These are phyloP conservation scores for Halichoerus grypus DNA, from an alignment of 2,113 vertebrate species.

Conservation along the genomic window DNA sequence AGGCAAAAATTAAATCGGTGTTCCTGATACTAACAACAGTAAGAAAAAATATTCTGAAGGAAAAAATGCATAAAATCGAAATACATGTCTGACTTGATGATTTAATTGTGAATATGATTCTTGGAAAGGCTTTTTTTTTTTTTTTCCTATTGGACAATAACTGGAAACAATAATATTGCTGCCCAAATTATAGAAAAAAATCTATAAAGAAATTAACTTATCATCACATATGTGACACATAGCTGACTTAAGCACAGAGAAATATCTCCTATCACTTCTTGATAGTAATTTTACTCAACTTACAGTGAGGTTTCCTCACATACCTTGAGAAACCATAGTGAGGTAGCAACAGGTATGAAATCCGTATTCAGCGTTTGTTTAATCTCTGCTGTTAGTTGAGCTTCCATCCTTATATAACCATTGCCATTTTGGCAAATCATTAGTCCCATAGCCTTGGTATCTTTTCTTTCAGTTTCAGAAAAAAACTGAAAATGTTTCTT, in stretches of 20 bases:
- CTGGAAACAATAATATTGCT: not conserved
- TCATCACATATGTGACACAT: accelerated
- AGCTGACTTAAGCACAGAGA: not conserved
- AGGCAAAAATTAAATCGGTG: not conserved
- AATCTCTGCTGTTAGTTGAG: not conserved
- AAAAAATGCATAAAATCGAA: not conserved
- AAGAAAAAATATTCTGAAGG: not conserved
- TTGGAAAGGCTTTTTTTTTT: not conserved
- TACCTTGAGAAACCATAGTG: not conserved
- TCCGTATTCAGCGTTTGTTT: not conserved
- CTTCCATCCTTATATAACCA: not conserved
- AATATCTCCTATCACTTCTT: not conserved
- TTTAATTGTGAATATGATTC: not conserved
- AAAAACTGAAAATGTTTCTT: not conserved
- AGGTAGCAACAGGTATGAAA: not conserved
- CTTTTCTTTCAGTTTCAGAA: not conserved
- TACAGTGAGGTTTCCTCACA: not conserved
- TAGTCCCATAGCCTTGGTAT: not conserved
- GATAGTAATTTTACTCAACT: not conserved
- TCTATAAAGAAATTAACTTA: not conserved
- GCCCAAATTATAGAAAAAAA: not conserved
- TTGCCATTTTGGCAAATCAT: not conserved
- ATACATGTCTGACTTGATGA: not conserved
- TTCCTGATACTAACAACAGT: not conserved
- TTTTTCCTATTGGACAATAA: not conserved